A percentile compares a stretch with the other conserved stretches of the same genome.
Evolutionary conservation across 2,113 vertebrate species (phyloP).

Genomic region (Ceyx melanurus): DNA sequence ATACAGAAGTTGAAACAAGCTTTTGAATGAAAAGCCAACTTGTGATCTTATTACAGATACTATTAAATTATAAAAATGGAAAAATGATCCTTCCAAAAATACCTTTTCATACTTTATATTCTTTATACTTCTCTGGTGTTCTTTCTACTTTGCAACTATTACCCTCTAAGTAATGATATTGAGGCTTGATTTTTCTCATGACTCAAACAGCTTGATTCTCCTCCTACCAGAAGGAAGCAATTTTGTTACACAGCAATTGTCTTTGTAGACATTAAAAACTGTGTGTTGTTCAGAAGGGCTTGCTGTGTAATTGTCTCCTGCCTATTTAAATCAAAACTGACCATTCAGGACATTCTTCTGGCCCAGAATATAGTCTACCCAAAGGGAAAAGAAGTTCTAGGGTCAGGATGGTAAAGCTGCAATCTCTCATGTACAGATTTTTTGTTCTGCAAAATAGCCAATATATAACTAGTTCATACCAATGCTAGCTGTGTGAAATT

Average conservation of each 20-base stretch:
- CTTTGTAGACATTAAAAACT: not conserved
- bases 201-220: not conserved
- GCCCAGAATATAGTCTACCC: not conserved
- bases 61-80: not conserved
- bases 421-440: accelerated
- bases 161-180: not conserved
- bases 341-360: not conserved
- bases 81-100: not conserved
- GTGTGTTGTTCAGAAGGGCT: not conserved
- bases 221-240: not conserved
- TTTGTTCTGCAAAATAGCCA: not conserved
- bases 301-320: not conserved
- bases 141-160: not conserved
- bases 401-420: not conserved
- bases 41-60: not conserved
- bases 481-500: not conserved
- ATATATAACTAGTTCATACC: not conserved
- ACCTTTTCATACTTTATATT: not conserved
- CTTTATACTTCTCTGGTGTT: not conserved
- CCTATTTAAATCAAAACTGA: not conserved
- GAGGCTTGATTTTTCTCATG: not conserved
- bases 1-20: not conserved
- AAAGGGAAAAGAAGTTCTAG: not conserved
- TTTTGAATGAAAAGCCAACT: not conserved
- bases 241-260: not conserved